Base-by-base conservation (phyloP, 2,888 invertebrate species). In the Sinelater perroti region DNA sequence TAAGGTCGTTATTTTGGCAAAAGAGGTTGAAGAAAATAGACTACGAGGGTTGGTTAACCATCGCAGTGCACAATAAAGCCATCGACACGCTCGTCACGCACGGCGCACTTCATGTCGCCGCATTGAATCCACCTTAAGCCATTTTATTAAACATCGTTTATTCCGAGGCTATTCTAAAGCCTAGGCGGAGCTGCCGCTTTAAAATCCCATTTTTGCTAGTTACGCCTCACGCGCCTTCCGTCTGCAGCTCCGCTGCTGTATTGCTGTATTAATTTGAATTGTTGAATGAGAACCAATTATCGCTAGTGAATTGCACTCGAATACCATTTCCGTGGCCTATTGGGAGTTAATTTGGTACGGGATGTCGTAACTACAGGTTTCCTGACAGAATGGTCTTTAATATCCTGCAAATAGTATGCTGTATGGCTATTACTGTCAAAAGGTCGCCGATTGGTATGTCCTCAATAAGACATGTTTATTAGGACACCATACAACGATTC, bases 91-190 rank as follows among this genome's bases (percentile, higher is more conserved):
- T 44, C 53, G 65, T 71, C 71, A 72, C 72, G 72, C 70, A 63
- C 66, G 60, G 67, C 63, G 65, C 68, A 69, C 70, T 70, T 63
- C 65, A 70, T 70, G 70, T 70, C 64, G 55, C 65, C 61, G 67
- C 68, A 69, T 68, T 66, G 69, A 67, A 70, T 68, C 67, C 65
- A 70, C 66, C 70, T 70, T 69, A 64, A 71, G 68, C 70, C 68
- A 64, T 72, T 70, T 71, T 70, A 70, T 70, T 69, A 68, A 72
- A 71, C 66, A 67, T 68, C 70, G 70, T 71, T 71, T 71, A 71
- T 70, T 70, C 66, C 61, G 63, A 65, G 65, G 68, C 70, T 71
- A 71, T 70, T 70, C 66, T 62, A 63, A 65, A 66, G 68, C 70
- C 70, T 70, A 70, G 70, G 71, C 70, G 66, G 65, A 57, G 64